phyloP scores from a whole-genome alignment of 1,140 invertebrate genomes.

The Globodera rostochiensis region DNA sequence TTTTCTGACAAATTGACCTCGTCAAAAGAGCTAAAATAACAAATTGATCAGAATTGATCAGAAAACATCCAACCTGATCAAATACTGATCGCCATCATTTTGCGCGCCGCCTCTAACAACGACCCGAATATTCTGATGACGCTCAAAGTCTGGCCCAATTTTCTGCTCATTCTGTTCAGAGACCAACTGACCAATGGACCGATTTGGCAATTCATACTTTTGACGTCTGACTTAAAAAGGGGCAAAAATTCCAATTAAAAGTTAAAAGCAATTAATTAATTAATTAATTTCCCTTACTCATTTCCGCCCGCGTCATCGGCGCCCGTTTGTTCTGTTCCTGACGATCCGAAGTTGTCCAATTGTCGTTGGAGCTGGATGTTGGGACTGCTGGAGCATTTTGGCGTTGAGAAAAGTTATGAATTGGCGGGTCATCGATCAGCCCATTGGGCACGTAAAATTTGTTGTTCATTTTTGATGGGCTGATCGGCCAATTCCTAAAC shows the following conservation, averaged over 20 bases:
- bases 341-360: no score
- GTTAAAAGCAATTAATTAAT: no score
- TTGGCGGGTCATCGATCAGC: no score
- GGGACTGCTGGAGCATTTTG: no score
- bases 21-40: slow-evolving; percentile 13
- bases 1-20: slow-evolving; percentile 4
- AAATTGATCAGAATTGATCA: neutral
- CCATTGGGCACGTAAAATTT: no score
- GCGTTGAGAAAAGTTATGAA: no score
- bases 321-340: no score
- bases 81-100: neutral
- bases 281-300: no score
- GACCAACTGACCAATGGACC: slow-evolving; percentile 4
- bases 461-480: neutral
- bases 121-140: neutral
- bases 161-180: slow-evolving; percentile 17
- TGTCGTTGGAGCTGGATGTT: no score
- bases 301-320: no score
- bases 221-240: slow-evolving; percentile 13
- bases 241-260: no score
- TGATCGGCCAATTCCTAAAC: neutral
- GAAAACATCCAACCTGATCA: slow-evolving; percentile 9
- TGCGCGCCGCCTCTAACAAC: slow-evolving; percentile 2
- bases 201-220: neutral
- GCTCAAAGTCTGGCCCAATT: neutral